Evolutionary conservation across 2,888 invertebrate species (phyloP), one percentile per base, ranked within the genome.

Genomic region (Petrolisthes manimaculis): DNA sequence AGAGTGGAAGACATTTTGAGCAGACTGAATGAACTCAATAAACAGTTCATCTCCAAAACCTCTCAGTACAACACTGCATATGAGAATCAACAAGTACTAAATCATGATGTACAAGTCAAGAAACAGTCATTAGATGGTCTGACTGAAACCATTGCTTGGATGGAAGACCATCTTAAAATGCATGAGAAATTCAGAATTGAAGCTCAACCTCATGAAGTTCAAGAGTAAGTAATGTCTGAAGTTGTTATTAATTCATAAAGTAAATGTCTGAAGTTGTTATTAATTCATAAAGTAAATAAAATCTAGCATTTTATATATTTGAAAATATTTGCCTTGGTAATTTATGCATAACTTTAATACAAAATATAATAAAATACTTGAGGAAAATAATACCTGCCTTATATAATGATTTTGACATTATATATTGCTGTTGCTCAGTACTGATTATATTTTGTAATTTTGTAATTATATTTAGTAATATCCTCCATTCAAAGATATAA

Each of bases 71-170:
- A 97, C 93, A 95, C 95, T 89, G 95, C 95, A 90, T 96, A 96
- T 71, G 96, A 96, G 92, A 95, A 95, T 92, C 97, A 96, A 92
- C 95, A 95, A 91, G 95, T 95, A 91, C 95, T 96, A 84, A 95
- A 96, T 82, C 96, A 96, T 92, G 97, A 98, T 92, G 95, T 97
- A 79, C 95, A 96, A 92, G 94, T 96, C 90, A 97, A 97, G 93
- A 95, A 93, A 91, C 96, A 97, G 93, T 97, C 98, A 1, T 94
- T 97, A 84, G 97, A 97, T 92, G 97, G 98, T 37, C 97, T 97
- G 92, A 95, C 95, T 91, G 97, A 97, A 93, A 96, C 97, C 0
- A 96, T 97, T 9, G 95, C 95, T 92, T 96, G 98, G 93, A 97
- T 98, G 93, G 96, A 97, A 92, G 97, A 97, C 91, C 98, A 99